Evolutionary conservation across 2,888 invertebrate genomes (phyloP).

Genomic region (Tenthredo notha): DNA sequence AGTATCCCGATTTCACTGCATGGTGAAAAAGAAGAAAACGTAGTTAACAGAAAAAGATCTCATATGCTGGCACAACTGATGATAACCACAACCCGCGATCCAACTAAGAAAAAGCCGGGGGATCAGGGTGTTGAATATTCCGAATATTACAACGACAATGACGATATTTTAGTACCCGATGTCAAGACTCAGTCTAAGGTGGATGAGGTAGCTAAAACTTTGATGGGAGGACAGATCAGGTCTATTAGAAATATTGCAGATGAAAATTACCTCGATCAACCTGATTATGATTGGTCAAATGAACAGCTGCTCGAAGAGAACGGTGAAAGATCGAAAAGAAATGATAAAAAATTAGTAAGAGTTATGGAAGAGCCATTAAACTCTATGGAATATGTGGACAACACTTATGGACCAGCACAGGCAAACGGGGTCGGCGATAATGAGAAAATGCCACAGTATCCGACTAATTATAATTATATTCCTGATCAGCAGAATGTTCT

Average conservation of each 20-base stretch:
- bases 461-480: not conserved
- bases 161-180: constrained; percentile 38
- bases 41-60: constrained; percentile 40
- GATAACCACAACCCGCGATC: constrained; percentile 61
- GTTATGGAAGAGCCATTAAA: constrained; percentile 39
- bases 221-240: not conserved
- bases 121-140: constrained; percentile 62
- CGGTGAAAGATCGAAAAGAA: constrained; percentile 9
- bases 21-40: not conserved
- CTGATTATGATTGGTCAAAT: constrained; percentile 4
- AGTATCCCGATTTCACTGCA: not conserved
- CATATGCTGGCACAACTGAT: constrained; percentile 59
- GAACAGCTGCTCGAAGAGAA: not conserved
- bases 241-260: constrained; percentile 4
- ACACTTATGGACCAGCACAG: constrained; percentile 7
- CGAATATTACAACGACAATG: constrained; percentile 64
- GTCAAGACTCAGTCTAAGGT: not conserved
- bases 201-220: not conserved
- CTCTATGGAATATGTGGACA: constrained; percentile 44
- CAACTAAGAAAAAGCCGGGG: constrained; percentile 56
- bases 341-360: not conserved
- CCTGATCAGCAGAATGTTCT: not conserved
- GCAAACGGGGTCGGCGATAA: not conserved
- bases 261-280: constrained; percentile 1
- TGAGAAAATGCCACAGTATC: not conserved